Evolutionary conservation across 1,140 invertebrate species (phyloP).

Genomic region (Sitophilus oryzae): DNA sequence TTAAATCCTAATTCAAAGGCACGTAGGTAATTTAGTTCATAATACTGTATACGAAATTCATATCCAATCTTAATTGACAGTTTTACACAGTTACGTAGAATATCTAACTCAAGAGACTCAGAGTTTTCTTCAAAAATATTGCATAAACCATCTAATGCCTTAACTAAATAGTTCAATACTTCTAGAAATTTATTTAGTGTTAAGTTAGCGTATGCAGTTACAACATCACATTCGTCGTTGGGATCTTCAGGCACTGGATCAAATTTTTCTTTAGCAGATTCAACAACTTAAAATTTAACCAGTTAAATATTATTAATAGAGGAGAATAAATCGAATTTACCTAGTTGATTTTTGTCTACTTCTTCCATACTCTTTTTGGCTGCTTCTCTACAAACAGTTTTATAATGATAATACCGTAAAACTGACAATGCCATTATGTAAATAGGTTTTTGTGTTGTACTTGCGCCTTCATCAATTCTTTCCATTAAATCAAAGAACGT

Average conservation of each 20-base stretch:
- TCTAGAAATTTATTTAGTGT: slow-evolving; percentile 12
- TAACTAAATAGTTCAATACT: slow-evolving; percentile 15
- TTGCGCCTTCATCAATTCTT: background rate
- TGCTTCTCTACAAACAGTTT: background rate
- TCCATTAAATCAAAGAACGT: background rate
- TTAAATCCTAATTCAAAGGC: slow-evolving; percentile 16
- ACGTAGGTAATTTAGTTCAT: slow-evolving; percentile 7
- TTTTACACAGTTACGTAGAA: no score
- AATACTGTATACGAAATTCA: slow-evolving; percentile 10
- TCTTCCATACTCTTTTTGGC: background rate
- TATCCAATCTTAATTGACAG: background rate
- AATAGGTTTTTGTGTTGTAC: background rate
- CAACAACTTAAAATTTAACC: slow-evolving; percentile 7
- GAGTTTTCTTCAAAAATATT: background rate
- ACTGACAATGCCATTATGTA: background rate
- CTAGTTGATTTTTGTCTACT: background rate
- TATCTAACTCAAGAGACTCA: slow-evolving; percentile 1
- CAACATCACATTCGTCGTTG: slow-evolving; percentile 26
- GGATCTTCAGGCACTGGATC: slow-evolving; percentile 20
- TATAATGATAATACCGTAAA: background rate
- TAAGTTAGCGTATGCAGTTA: slow-evolving; percentile 21
- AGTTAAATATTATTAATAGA: no score
- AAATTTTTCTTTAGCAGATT: slow-evolving; percentile 5
- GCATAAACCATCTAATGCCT: slow-evolving; percentile 2
- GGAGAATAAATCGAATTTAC: no score